Evolutionary conservation across 1,140 invertebrate genomes (phyloP).

Genomic region (Drosophila repleta): DNA sequence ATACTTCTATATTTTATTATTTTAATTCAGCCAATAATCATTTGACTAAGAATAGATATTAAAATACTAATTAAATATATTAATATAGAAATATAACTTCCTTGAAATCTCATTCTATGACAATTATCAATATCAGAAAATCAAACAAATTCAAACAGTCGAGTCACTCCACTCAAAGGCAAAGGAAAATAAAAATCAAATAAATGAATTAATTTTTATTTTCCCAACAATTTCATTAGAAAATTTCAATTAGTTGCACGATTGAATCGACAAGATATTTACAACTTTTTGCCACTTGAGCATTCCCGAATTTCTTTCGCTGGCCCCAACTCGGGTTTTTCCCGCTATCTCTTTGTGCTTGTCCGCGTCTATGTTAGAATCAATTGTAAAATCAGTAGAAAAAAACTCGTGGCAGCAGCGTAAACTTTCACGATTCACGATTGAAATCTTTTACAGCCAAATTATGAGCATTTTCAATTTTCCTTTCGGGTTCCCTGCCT

Average conservation of each 20-base stretch:
- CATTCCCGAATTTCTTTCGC: conserved; percentile 10
- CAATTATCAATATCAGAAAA: too few species aligned
- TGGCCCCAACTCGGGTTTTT: neutral
- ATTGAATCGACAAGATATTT: conserved; percentile 80
- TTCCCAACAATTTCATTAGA: conserved; percentile 69
- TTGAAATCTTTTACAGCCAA: conserved; percentile 82
- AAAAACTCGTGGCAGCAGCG: conserved; percentile 60
- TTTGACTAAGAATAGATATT: too few species aligned
- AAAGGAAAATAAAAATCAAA: conserved; percentile 10
- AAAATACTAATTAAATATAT: too few species aligned
- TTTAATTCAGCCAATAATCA: too few species aligned
- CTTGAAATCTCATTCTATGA: too few species aligned
- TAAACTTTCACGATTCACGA: conserved; percentile 77
- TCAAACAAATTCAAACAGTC: too few species aligned
- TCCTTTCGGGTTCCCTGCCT: conserved; percentile 25
- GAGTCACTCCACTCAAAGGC: too few species aligned
- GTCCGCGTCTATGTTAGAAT: conserved; percentile 61
- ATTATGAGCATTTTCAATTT: conserved; percentile 82
- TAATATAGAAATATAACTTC: too few species aligned
- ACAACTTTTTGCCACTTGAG: conserved; percentile 61
- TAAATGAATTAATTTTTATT: conserved; percentile 51
- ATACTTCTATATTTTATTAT: too few species aligned
- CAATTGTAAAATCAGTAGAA: conserved; percentile 79
- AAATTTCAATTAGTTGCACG: conserved; percentile 78
- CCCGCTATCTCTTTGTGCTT: neutral